A percentile compares a stretch with the other conserved stretches of the same genome.
Evolutionary conservation across 2,797 vertebrate species (phyloP).

Genomic region (Gambusia yucatana): DNA sequence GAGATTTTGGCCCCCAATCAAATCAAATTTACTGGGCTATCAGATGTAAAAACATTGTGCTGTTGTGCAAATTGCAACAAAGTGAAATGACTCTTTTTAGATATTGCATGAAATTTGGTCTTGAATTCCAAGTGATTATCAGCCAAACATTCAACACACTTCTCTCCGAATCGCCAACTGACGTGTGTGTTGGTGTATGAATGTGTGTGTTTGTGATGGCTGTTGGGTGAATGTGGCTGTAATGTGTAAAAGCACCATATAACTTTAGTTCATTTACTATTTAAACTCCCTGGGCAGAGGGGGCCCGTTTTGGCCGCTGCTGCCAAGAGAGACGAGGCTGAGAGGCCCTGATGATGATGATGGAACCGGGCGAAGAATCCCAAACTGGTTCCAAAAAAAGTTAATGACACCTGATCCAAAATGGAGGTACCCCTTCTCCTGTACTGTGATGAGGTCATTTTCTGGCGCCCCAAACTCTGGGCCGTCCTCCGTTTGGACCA

Average conservation of each 20-base stretch:
- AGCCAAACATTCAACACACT: neutral
- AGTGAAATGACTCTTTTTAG: neutral
- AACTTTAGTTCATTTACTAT: neutral
- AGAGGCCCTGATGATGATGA: neutral
- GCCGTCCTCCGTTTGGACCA: neutral
- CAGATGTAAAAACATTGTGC: no score
- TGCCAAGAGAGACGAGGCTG: neutral
- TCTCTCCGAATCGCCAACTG: neutral
- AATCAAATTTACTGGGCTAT: no score
- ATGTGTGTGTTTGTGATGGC: neutral
- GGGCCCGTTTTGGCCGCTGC: neutral
- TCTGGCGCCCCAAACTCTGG: neutral
- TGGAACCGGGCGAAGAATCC: neutral
- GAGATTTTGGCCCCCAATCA: no score
- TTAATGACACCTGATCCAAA: neutral
- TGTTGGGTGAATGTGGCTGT: neutral
- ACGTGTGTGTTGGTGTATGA: neutral
- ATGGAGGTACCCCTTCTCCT: neutral
- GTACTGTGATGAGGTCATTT: neutral
- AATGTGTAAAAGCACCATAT: neutral
- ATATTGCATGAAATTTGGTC: neutral
- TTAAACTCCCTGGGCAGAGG: neutral
- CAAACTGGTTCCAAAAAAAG: neutral
- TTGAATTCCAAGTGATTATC: neutral
- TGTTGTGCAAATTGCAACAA: neutral